Evolutionary conservation across 2,888 invertebrate species (phyloP).

Genomic region (Parnassius orleans): DNA sequence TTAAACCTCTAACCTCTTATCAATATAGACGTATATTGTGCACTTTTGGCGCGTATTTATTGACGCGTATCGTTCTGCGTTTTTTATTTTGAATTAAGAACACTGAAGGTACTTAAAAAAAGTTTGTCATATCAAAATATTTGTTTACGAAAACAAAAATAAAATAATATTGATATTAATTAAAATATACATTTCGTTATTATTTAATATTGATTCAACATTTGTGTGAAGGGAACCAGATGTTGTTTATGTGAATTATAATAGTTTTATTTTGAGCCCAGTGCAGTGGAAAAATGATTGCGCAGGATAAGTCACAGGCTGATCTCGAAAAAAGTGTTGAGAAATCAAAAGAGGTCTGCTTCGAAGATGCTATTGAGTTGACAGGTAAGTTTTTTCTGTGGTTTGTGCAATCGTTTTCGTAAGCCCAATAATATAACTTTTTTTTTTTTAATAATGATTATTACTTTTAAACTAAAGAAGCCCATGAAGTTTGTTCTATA

Average conservation of each 20-base stretch:
- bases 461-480: too few relatives aligned
- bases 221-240: background rate
- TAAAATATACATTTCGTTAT: background rate
- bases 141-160: background rate
- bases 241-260: slow-evolving; percentile 11
- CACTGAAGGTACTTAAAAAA: too few relatives aligned
- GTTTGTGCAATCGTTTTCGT: too few relatives aligned
- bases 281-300: slow-evolving; percentile 40
- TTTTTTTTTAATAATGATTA: too few relatives aligned
- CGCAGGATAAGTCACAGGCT: slow-evolving; percentile 33
- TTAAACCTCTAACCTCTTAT: too few relatives aligned
- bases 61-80: too few relatives aligned
- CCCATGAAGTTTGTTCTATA: too few relatives aligned
- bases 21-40: too few relatives aligned
- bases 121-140: too few relatives aligned
- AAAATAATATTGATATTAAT: background rate
- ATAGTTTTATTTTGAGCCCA: slow-evolving; percentile 30
- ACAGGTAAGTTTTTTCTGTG: slow-evolving; percentile 50
- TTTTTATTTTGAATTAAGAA: too few relatives aligned
- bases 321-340: slow-evolving; percentile 47
- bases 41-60: too few relatives aligned
- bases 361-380: slow-evolving; percentile 71
- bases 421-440: too few relatives aligned
- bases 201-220: background rate
- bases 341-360: slow-evolving; percentile 48